A percentile compares a stretch with the other conserved stretches of the same genome.
Conservation (phyloP, 92 coral and sea anemone genomes). For the Bergia puertoricense region DNA sequence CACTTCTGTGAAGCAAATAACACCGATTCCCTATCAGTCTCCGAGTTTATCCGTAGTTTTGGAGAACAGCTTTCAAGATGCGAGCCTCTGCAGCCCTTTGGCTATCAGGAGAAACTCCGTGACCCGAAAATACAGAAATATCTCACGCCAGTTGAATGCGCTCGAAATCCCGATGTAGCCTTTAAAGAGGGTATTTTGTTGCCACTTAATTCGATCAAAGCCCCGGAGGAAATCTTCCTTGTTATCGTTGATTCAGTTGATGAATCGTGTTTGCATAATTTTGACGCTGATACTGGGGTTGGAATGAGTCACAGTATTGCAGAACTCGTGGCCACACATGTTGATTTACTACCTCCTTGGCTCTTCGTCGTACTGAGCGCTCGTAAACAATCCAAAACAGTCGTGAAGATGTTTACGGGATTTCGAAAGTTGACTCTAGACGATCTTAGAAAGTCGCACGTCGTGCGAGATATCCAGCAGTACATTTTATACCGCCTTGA, state of each 20-base stretch:
- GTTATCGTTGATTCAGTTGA: conserved; percentile 93
- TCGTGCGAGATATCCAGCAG: conserved; percentile 93
- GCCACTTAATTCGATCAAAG: conserved; percentile 83
- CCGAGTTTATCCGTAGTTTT: conserved; percentile 84
- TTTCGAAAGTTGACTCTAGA: conserved; percentile 95
- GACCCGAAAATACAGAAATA: conserved; percentile 80
- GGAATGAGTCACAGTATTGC: conserved; percentile 83
- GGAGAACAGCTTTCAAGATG: conserved; percentile 89
- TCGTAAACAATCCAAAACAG: conserved; percentile 95
- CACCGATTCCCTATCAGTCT: conserved; percentile 77
- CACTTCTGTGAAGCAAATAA: conserved; percentile 90
- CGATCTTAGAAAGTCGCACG: conserved; percentile 93
- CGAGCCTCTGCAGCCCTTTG: conserved; percentile 59
- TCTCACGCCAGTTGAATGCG: conserved; percentile 76
- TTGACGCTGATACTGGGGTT: conserved; percentile 72
- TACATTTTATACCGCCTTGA: conserved; percentile 94
- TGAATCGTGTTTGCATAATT: conserved; percentile 83
- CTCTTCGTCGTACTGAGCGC: conserved; percentile 87
- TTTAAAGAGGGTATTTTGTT: conserved; percentile 92
- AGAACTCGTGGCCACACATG: conserved; percentile 89
- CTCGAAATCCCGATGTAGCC: conserved; percentile 82
- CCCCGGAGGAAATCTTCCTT: conserved; percentile 75
- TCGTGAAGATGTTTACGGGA: conserved; percentile 96
- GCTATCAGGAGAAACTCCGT: conserved; percentile 73
- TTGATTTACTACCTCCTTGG: conserved; percentile 91